Percentiles rank a stretch among this genome's conserved stretches.
Evolutionary conservation across 1,140 invertebrate species (phyloP).

Genomic region (Drosophila punjabiensis): DNA sequence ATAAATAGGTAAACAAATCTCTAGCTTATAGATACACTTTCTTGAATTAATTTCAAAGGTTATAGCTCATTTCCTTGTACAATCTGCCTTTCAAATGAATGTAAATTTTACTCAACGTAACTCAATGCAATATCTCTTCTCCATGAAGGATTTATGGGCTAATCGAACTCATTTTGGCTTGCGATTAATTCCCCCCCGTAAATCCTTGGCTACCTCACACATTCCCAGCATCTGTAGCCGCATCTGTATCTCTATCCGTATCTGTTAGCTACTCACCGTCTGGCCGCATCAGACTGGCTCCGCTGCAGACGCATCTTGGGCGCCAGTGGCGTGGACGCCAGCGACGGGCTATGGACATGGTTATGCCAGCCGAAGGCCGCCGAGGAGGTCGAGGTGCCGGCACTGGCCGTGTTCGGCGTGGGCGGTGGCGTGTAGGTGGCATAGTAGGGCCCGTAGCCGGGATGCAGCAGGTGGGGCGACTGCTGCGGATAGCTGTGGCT

Average conservation of each 20-base stretch:
- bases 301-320: slow-evolving; percentile 80
- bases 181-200: not conserved
- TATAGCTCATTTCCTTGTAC: not conserved
- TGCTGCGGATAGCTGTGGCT: slow-evolving; percentile 75
- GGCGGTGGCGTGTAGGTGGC: slow-evolving; percentile 81
- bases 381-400: slow-evolving; percentile 57
- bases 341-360: slow-evolving; percentile 37
- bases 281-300: slow-evolving; percentile 79
- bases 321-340: slow-evolving; percentile 64
- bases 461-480: slow-evolving; percentile 67
- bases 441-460: slow-evolving; percentile 65
- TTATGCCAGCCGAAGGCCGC: slow-evolving; percentile 58
- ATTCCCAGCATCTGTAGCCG: not conserved
- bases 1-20: not conserved
- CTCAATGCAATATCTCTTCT: not conserved
- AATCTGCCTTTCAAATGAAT: not conserved
- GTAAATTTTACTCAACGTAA: not conserved
- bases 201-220: not conserved
- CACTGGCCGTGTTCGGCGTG: slow-evolving; percentile 74
- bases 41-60: not conserved
- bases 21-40: not conserved
- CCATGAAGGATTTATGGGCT: not conserved
- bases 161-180: not conserved
- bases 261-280: slow-evolving; percentile 71
- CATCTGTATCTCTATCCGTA: not conserved